Evolutionary conservation across 2,888 invertebrate species (phyloP).

Genomic region (Microctonus aethiopoides): DNA sequence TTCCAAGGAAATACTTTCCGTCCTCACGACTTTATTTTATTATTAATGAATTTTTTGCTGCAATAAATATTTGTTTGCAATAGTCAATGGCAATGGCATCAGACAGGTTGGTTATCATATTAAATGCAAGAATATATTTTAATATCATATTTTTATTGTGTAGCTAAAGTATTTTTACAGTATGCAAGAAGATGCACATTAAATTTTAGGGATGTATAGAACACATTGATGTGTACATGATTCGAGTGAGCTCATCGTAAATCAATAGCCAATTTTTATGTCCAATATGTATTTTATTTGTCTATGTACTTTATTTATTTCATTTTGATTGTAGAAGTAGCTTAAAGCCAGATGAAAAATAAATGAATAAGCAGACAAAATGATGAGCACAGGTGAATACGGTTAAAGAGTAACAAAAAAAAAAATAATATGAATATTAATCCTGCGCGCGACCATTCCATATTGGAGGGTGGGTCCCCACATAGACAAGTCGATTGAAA

Average conservation of each 20-base stretch:
- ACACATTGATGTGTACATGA: constrained; percentile 2
- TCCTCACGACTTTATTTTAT: not conserved
- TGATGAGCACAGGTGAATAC: not conserved
- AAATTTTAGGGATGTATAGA: not conserved
- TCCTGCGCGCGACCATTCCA: not conserved
- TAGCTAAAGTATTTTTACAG: not conserved
- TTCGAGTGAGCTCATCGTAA: constrained; percentile 37
- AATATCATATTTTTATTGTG: not conserved
- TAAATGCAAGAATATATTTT: not conserved
- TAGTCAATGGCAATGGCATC: constrained; percentile 49
- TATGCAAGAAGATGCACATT: not conserved
- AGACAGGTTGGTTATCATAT: constrained; percentile 48
- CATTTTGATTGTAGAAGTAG: not conserved
- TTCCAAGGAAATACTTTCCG: not conserved
- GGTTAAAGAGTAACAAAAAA: too few species aligned
- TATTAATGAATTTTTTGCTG: not conserved
- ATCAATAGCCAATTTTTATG: constrained; percentile 51
- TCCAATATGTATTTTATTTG: not conserved
- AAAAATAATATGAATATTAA: not conserved
- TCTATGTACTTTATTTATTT: too few species aligned
- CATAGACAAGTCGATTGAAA: not conserved
- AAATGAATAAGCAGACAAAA: not conserved
- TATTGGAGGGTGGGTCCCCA: constrained; percentile 19
- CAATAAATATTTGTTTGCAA: not conserved
- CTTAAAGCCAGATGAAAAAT: not conserved